These are phyloP conservation scores for Dendronephthya gigantea DNA, from an alignment of 64 coral and sea anemone species.

Conservation along the genomic window DNA sequence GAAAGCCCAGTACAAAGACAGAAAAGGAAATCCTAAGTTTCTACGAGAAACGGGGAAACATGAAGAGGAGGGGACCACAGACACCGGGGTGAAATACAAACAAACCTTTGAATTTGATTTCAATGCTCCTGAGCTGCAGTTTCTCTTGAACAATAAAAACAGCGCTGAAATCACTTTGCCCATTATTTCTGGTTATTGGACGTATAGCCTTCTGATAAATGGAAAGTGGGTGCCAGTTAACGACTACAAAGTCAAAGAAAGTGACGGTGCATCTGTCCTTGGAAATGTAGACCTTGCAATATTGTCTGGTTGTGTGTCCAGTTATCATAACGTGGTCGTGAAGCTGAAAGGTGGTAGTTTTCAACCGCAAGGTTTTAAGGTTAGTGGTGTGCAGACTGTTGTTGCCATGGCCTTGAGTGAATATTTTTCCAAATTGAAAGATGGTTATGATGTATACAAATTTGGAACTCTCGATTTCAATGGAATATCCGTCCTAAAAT, in stretches of 20 bases:
- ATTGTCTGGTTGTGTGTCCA: not conserved
- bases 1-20: not conserved
- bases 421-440: not conserved
- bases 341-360: not conserved
- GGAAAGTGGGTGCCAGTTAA: not conserved
- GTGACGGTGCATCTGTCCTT: not conserved
- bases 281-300: not conserved
- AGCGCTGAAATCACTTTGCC: not conserved
- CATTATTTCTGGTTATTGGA: not conserved
- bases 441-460: conserved; percentile 23
- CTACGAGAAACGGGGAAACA: not conserved
- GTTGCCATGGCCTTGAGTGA: not conserved
- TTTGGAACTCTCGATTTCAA: conserved; percentile 20
- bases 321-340: not conserved
- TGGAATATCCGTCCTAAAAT: not conserved
- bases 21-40: not conserved
- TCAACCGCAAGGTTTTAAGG: not conserved
- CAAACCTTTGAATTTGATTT: not conserved
- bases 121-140: not conserved
- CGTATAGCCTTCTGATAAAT: too few relatives aligned
- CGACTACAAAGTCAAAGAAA: not conserved
- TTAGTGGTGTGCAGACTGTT: not conserved
- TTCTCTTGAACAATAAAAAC: not conserved
- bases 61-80: not conserved
- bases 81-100: not conserved